Base-by-base conservation (phyloP, 2,797 vertebrate genomes). In the Lutjanus campechanus region DNA sequence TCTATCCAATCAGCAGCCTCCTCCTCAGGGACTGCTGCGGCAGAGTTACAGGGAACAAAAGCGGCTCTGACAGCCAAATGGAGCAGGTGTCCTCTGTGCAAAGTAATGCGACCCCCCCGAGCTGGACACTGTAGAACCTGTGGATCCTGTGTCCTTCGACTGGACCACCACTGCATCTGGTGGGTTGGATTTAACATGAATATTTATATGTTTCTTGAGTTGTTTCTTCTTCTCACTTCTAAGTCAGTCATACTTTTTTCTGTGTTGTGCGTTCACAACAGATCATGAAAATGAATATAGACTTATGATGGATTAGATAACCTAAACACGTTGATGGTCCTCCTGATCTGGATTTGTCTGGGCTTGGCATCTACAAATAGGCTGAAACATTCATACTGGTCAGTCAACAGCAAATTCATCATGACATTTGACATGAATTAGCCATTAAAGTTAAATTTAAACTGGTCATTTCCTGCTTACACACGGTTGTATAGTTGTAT, bases 61-160 rank as follows among this genome's bases (percentile, higher is more conserved):
- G 62, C 72, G 16, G 9, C 59, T 7, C 36, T 78, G 50, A 62
- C 82, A 73, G 72, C 69, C 25, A 89, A 88, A 74, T 90, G 91
- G 88, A 80, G 73, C 87, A 90, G 82, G 79, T 97, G 96, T 81
- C 79, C 93, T 11, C 90, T 94, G 71, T 99, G 98, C 81, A 96
- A 95, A 85, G 90, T 97, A 87, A 85, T 93, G 63, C 95, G 95
- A 11, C 97, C 97, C 1, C 96, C 96, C 0, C 79, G 94, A 25
- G 88, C 93, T 1, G 94, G 93, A 82, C 94, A 95, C 84, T 94
- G 93, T 87, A 86, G 90, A 8, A 93, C 90, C 69, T 94, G 94
- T 51, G 89, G 91, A 19, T 79, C 76, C 40, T 94, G 94, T 68
- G 88, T 95, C 36, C 91, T 77, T 51, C 92, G 93, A 19, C 87